Evolutionary conservation across 2,113 vertebrate genomes (phyloP).

Genomic region (Hylia prasina): DNA sequence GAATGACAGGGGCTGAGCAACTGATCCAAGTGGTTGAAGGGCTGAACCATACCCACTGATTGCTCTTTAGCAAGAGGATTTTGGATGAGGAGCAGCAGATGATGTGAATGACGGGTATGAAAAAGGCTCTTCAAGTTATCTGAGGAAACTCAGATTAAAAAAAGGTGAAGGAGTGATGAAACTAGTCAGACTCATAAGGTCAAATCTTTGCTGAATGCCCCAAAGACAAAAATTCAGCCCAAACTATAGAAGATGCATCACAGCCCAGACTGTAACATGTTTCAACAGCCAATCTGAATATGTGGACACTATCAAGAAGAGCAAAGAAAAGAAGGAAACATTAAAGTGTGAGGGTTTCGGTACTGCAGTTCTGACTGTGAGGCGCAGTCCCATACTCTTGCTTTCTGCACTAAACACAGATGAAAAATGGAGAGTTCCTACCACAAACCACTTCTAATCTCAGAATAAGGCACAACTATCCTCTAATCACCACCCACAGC

Average conservation of each 20-base stretch:
- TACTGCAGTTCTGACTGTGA: neutral
- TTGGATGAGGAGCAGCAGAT: neutral
- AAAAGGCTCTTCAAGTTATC: neutral
- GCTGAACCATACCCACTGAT: fast-evolving
- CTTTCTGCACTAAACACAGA: neutral
- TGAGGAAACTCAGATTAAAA: neutral
- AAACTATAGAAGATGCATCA: neutral
- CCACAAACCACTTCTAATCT: constrained; percentile 60
- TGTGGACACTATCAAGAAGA: neutral
- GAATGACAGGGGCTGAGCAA: neutral
- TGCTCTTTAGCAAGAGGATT: neutral
- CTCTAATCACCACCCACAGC: neutral
- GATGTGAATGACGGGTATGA: neutral
- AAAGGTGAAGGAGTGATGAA: neutral
- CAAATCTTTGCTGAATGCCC: neutral
- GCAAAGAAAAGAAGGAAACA: neutral
- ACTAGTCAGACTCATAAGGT: neutral
- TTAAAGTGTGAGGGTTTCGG: fast-evolving
- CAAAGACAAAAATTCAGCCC: neutral
- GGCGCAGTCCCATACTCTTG: neutral
- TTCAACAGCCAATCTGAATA: neutral
- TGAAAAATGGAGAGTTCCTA: constrained; percentile 20
- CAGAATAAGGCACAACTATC: constrained; percentile 4
- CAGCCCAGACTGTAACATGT: neutral
- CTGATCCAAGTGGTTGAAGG: neutral